Evolutionary conservation across 2,797 vertebrate genomes (phyloP).

Genomic region (Xenopus petersii): DNA sequence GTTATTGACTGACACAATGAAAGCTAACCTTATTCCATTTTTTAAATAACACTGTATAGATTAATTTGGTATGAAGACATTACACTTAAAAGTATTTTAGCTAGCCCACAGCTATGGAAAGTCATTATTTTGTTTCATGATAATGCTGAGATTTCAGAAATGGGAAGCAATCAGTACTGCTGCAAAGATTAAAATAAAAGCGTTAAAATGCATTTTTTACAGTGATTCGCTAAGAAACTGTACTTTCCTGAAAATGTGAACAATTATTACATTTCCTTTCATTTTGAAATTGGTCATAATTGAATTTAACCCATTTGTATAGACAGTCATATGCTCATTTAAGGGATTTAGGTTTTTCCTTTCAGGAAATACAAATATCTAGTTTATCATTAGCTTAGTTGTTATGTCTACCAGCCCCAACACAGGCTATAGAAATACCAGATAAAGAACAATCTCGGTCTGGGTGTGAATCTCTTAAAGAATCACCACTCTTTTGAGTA

Average conservation of each 20-base stretch:
- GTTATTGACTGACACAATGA: constrained; percentile 83
- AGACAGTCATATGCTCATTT: too few species aligned
- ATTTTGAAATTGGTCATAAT: neutral
- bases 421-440: too few species aligned
- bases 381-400: too few species aligned
- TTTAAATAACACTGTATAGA: constrained; percentile 65
- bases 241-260: neutral
- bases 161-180: constrained; percentile 42
- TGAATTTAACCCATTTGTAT: neutral
- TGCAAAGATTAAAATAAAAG: constrained; percentile 28
- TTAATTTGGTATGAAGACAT: constrained; percentile 59
- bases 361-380: too few species aligned
- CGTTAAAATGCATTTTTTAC: constrained; percentile 16
- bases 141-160: constrained; percentile 43
- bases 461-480: too few species aligned
- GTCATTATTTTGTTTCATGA: constrained; percentile 47
- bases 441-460: too few species aligned
- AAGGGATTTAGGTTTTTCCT: too few species aligned
- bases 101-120: constrained; percentile 46
- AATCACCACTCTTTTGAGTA: too few species aligned
- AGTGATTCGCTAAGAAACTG: constrained; percentile 13
- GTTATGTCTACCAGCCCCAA: too few species aligned
- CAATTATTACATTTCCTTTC: neutral
- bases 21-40: constrained; percentile 72
- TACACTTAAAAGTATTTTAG: constrained; percentile 52